Conservation (phyloP, 2,888 invertebrate genomes). For the Aphodius granarius region DNA sequence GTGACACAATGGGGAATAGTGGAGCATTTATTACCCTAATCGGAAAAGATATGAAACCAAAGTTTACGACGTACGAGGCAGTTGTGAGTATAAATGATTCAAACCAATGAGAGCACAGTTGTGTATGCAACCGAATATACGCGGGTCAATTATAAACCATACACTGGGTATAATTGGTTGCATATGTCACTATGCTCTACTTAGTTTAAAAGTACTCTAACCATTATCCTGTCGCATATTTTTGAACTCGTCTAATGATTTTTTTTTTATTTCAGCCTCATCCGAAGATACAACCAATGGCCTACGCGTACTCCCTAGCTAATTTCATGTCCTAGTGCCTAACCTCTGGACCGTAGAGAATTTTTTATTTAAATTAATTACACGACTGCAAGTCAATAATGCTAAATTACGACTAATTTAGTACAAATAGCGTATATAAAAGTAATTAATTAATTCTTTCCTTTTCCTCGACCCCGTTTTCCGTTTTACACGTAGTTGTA, state of each 20-base stretch:
- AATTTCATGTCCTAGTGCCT: constrained; percentile 72
- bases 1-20: constrained; percentile 98
- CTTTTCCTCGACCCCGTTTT: constrained; percentile 16
- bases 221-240: neutral
- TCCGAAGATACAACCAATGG: constrained; percentile 97
- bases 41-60: constrained; percentile 88
- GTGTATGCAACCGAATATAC: no score
- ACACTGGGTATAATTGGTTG: no score
- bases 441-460: constrained; percentile 16
- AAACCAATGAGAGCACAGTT: no score
- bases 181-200: no score
- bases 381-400: constrained; percentile 25
- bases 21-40: constrained; percentile 96
- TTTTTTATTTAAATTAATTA: constrained; percentile 27
- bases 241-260: neutral
- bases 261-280: constrained; percentile 76
- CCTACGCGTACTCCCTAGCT: constrained; percentile 87
- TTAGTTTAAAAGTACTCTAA: no score
- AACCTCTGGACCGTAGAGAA: constrained; percentile 36
- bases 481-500: constrained; percentile 27
- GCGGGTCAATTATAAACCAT: no score
- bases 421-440: constrained; percentile 20
- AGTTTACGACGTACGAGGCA: constrained; percentile 89
- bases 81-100: constrained; percentile 73
- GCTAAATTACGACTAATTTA: constrained; percentile 28